Conservation (phyloP, 2,113 vertebrate species). For the Zeus faber region DNA sequence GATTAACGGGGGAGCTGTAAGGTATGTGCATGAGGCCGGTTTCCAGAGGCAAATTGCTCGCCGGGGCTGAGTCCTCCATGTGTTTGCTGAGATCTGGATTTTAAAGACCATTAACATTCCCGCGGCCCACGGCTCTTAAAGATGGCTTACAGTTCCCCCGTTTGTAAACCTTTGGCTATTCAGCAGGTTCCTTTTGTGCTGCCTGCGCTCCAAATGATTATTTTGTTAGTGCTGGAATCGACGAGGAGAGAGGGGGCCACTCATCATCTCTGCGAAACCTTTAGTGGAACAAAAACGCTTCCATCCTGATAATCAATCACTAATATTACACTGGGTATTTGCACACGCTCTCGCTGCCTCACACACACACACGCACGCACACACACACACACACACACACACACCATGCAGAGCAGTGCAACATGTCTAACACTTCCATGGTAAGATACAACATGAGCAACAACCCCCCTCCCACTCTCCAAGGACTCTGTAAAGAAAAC, state of each 20-base stretch:
- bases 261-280: neutral
- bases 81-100: slow-evolving; percentile 61
- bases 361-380: neutral
- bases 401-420: neutral
- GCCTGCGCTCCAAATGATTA: slow-evolving; percentile 9
- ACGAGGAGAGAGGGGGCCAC: neutral
- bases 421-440: slow-evolving; percentile 17
- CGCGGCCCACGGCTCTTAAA: slow-evolving; percentile 38
- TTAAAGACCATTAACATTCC: slow-evolving; percentile 57
- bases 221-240: neutral
- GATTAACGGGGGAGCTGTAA: slow-evolving; percentile 50
- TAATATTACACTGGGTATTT: neutral
- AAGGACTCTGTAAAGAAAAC: slow-evolving; percentile 21
- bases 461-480: slow-evolving; percentile 18
- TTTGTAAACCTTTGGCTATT: slow-evolving; percentile 32
- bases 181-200: slow-evolving; percentile 15
- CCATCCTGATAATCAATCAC: neutral
- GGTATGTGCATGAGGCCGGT: slow-evolving; percentile 44
- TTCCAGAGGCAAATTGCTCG: slow-evolving; percentile 52
- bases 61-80: slow-evolving; percentile 52
- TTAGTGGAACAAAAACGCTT: neutral
- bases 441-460: no score
- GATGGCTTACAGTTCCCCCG: no score
- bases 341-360: no score
- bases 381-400: neutral